Evolutionary conservation across 2,797 vertebrate genomes (phyloP), one percentile per base, ranked within the genome.

Genomic region (Adelosebastes latens): DNA sequence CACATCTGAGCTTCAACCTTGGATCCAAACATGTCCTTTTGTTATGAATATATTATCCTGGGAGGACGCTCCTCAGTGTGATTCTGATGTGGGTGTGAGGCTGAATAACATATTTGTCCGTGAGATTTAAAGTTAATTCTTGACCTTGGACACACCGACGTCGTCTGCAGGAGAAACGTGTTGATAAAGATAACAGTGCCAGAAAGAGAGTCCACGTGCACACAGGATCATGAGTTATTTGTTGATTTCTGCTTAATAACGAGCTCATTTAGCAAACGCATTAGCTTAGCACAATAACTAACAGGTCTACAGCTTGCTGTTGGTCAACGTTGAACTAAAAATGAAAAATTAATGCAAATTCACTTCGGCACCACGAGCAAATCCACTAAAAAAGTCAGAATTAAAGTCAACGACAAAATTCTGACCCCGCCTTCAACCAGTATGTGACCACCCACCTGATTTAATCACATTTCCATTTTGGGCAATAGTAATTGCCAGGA

Each of bases 1-100:
- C n/a, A 53, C 77, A 18, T 59, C 31, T 11, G 58, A 70, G 70
- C 24, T 77, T 18, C 66, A 72, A 65, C 81, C 81, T 84, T 71
- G 55, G 56, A 70, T 29, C 9, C 6, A 24, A 14, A 22, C 9
- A 0, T 25, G 58, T 66, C 66, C 24, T 77, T 69, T 66, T 20
- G 6, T 70, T 39, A 56, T n/a, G 27, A 77, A 74, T 53, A 46
- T 13, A 27, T 81, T 24, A 29, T 52, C 27, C 42, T 42, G 6
- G n/a, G 20, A 53, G 49, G 49, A 53, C 46, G 16, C 46, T 49
- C 18, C 46, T 49, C 24, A 29, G 4, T 24, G 16, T 5, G 27
- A 61, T 9, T 58, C 3, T 3, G 3, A 2, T 29, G 13, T 4
- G 9, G 20, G 39, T 34, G 8, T 9, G 5, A 56, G 29, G 0